These are phyloP conservation scores for Mythimna vitellina DNA, from an alignment of 2,888 invertebrate species.

Conservation along the genomic window DNA sequence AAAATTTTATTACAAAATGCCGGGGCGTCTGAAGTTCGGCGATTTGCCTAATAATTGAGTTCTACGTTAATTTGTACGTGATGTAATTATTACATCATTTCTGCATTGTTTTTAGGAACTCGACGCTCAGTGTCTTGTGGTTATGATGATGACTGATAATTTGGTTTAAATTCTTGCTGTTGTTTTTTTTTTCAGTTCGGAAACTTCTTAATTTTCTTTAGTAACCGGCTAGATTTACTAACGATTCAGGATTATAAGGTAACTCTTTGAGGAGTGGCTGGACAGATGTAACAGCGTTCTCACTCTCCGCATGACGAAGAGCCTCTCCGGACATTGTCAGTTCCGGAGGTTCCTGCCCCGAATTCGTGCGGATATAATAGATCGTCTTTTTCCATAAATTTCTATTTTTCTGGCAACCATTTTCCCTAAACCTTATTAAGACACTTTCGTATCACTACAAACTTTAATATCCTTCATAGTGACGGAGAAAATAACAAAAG, in stretches of 20 bases:
- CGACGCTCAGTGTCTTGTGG: background rate
- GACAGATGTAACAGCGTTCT: no score
- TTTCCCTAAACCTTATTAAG: background rate
- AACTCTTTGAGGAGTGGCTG: no score
- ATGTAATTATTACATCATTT: conserved; percentile 45
- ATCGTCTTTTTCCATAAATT: no score
- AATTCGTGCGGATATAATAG: no score
- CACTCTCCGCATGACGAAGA: no score
- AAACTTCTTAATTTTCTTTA: background rate
- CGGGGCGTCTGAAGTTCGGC: conserved; percentile 58
- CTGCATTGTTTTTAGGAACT: conserved; percentile 23
- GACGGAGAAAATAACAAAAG: conserved; percentile 22
- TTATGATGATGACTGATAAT: background rate
- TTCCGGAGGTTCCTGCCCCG: no score
- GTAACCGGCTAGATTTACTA: background rate
- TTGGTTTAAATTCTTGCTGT: background rate
- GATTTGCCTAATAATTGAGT: conserved; percentile 70
- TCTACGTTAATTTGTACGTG: conserved; percentile 60
- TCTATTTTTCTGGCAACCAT: background rate
- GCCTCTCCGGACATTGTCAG: no score
- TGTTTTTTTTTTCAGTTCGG: background rate
- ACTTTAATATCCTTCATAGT: conserved; percentile 23
- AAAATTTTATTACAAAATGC: conserved; percentile 68
- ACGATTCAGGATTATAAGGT: no score
- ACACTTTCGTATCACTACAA: conserved; percentile 2